phyloP scores from a whole-genome alignment of 2,797 vertebrate species.

The Anas flavirostris region DNA sequence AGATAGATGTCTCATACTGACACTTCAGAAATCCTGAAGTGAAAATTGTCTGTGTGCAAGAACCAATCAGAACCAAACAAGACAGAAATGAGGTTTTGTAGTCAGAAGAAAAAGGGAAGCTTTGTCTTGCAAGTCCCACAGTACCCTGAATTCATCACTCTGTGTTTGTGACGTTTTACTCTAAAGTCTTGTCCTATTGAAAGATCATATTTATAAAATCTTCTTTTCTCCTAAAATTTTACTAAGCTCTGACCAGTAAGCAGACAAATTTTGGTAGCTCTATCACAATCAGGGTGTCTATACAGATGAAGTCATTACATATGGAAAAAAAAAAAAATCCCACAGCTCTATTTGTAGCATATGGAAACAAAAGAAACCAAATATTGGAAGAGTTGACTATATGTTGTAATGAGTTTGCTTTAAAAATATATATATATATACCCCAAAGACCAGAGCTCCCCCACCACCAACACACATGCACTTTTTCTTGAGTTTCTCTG shows the following conservation, averaged over 20 bases:
- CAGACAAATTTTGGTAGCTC: background rate
- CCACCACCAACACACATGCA: too few relatives aligned
- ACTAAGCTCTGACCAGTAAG: background rate
- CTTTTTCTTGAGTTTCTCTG: background rate
- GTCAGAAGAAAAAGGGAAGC: background rate
- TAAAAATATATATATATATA: too few relatives aligned
- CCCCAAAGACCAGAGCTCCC: background rate
- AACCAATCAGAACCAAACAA: background rate
- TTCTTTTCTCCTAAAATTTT: background rate
- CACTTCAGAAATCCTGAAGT: background rate
- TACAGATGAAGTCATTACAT: background rate
- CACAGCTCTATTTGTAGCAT: background rate
- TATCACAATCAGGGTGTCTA: background rate
- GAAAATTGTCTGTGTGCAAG: background rate
- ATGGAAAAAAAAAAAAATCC: background rate
- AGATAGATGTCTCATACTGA: background rate
- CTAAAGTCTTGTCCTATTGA: background rate
- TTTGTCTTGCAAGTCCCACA: background rate
- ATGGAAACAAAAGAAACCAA: background rate
- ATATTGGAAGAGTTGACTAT: background rate
- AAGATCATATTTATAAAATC: background rate
- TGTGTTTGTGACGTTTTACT: background rate
- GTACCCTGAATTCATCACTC: background rate
- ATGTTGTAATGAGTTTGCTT: background rate
- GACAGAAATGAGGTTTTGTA: background rate